phyloP scores from a whole-genome alignment of 2,797 vertebrate species.

The Synaphobranchus kaupii region DNA sequence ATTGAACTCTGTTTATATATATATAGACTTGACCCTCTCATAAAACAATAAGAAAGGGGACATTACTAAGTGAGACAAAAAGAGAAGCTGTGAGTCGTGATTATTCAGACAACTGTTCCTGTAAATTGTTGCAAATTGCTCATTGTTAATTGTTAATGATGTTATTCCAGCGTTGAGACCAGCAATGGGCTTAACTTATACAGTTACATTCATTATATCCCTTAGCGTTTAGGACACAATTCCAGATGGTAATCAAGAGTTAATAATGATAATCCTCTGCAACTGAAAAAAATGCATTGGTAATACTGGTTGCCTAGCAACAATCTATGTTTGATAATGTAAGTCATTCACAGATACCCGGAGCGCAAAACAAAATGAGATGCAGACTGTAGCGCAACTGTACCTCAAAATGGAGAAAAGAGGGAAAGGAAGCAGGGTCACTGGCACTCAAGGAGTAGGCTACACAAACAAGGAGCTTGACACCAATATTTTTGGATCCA shows the following conservation, averaged over 20 bases:
- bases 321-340: conserved; percentile 22
- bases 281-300: conserved; percentile 5
- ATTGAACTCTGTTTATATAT: neutral
- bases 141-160: neutral
- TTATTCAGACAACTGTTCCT: neutral
- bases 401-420: neutral
- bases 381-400: neutral
- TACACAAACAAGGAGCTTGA: neutral
- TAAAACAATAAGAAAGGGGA: neutral
- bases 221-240: neutral
- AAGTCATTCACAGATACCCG: conserved; percentile 6
- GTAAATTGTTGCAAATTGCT: neutral
- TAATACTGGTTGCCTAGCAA: conserved; percentile 32
- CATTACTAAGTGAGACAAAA: neutral
- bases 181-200: neutral
- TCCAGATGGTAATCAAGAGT: conserved; percentile 16
- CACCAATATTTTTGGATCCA: neutral
- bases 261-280: conserved; percentile 23
- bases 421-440: neutral
- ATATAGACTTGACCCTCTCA: neutral
- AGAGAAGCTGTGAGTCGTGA: neutral
- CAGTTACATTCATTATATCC: neutral
- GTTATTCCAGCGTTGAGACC: neutral
- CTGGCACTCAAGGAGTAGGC: neutral
- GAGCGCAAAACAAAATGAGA: neutral